Evolutionary conservation across 2,888 invertebrate genomes (phyloP), one percentile per base, ranked within the genome.

Genomic region (Microplitis deprimator): DNA sequence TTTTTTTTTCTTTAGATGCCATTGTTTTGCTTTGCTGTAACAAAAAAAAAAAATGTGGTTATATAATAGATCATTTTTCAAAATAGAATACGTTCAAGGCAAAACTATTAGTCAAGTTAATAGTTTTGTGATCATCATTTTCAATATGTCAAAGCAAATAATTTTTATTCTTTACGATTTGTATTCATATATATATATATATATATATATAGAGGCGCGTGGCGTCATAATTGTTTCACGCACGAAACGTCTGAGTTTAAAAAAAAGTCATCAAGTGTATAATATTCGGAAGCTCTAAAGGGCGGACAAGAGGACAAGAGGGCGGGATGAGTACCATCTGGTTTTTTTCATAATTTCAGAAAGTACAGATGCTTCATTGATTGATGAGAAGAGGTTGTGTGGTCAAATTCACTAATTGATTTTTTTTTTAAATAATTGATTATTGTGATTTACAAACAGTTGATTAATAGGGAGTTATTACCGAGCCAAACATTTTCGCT

Each of bases 21-120:
- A 29, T 29, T 29, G 29, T 29, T 60, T 60, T 60, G 60, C 13
- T 60, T 29, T 29, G 29, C 4, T 29, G 3, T 4, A 29, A 50
- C 0, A 50, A 68, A 39, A 7, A 6, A 41, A 41, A 17, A 29
- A 40, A 40, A 41, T 40, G 6, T 41, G 8, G 41, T 41, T 68
- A 65, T 40, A 41, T 20, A 41, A 73, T 41, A 50, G 50, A 65
- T 50, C 50, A 73, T 8, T 8, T 40, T 71, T 16, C 7, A 62
- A 61, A 39, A 40, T 71, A 29, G 70, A 38, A 71, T 71, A 62
- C 2, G 29, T 71, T 39, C 7, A 62, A 71, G 39, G 62, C 64
- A 59, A 67, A 64, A 38, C 68, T n/a, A 77, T 77, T 59, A 77
- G 68, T 77, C 68, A 69, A 64, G 50, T 73, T 77, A 69, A 73